These are phyloP conservation scores for Ataeniobius toweri DNA, from an alignment of 2,797 vertebrate species.

Conservation along the genomic window DNA sequence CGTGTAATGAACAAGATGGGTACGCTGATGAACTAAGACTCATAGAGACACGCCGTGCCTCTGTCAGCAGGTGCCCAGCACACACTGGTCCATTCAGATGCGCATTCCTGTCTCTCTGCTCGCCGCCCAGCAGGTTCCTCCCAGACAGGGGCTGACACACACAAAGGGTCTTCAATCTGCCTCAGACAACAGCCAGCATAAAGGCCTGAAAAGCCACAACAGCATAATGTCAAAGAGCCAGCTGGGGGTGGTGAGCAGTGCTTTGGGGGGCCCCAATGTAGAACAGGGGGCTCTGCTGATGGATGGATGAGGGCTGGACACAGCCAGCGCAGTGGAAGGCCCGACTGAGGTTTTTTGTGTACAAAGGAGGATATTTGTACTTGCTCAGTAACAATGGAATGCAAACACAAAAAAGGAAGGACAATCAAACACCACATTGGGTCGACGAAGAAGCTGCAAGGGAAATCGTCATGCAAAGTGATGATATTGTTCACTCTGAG, in stretches of 20 bases:
- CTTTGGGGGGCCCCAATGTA: conserved; percentile 48
- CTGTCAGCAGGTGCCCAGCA: conserved; percentile 77
- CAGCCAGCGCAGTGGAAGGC: conserved; percentile 51
- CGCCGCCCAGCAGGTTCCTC: conserved; percentile 70
- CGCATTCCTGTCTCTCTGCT: conserved; percentile 77
- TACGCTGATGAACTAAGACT: conserved; percentile 68
- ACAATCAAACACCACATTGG: conserved; percentile 74
- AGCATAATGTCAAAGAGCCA: conserved; percentile 68
- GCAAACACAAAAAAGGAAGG: conserved; percentile 70
- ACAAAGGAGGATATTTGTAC: conserved; percentile 79
- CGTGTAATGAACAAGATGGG: conserved; percentile 75
- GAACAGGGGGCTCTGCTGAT: conserved; percentile 65
- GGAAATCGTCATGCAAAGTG: conserved; percentile 85
- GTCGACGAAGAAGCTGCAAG: conserved; percentile 75
- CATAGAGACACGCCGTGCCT: conserved; percentile 58
- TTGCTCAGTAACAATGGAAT: conserved; percentile 74
- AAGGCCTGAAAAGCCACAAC: conserved; percentile 79
- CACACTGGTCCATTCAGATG: conserved; percentile 76
- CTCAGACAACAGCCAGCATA: conserved; percentile 77
- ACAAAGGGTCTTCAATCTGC: conserved; percentile 79
- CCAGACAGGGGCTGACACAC: conserved; percentile 68
- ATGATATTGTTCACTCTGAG: conserved; percentile 69
- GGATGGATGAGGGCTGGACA: conserved; percentile 75
- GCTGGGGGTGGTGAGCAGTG: conserved; percentile 57
- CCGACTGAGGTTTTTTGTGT: conserved; percentile 54